A percentile compares a stretch with the other conserved stretches of the same genome.
Evolutionary conservation across 2,797 vertebrate genomes (phyloP).

Genomic region (Bufotes viridis): DNA sequence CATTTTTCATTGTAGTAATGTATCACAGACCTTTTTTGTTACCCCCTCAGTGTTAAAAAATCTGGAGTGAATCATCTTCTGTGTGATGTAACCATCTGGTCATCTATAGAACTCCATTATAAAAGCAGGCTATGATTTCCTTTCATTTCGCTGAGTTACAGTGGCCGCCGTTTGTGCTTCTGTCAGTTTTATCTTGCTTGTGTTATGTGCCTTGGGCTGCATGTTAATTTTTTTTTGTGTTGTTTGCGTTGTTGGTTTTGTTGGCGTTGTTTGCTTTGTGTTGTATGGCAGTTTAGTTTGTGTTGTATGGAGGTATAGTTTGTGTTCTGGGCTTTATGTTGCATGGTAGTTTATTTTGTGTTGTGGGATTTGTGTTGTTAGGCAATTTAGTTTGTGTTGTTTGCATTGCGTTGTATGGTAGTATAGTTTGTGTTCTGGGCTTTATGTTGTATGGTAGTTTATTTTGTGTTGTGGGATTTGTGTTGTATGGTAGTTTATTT

Average conservation of each 20-base stretch:
- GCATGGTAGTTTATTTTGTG: background rate
- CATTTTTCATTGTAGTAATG: conserved; percentile 26
- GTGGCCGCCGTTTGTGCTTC: background rate
- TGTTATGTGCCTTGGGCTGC: background rate
- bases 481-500: background rate
- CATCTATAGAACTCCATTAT: conserved; percentile 19
- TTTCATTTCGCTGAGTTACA: background rate
- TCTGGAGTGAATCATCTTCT: conserved; percentile 29
- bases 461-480: background rate
- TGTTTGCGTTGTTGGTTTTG: background rate
- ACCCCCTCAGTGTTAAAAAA: conserved; percentile 32
- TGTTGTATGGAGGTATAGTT: background rate
- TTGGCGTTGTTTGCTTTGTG: background rate
- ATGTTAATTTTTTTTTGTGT: background rate
- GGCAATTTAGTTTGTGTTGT: background rate
- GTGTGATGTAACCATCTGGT: conserved; percentile 42
- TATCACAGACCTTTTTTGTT: conserved; percentile 22
- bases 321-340: background rate
- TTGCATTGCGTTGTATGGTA: background rate
- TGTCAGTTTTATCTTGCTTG: background rate
- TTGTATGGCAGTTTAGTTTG: background rate
- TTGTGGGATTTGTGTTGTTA: background rate
- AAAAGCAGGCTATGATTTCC: background rate
- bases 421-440: background rate
- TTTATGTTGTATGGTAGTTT: background rate